phyloP scores from a whole-genome alignment of 2,113 vertebrate species.

The Pseudolaguvia tuberculata region DNA sequence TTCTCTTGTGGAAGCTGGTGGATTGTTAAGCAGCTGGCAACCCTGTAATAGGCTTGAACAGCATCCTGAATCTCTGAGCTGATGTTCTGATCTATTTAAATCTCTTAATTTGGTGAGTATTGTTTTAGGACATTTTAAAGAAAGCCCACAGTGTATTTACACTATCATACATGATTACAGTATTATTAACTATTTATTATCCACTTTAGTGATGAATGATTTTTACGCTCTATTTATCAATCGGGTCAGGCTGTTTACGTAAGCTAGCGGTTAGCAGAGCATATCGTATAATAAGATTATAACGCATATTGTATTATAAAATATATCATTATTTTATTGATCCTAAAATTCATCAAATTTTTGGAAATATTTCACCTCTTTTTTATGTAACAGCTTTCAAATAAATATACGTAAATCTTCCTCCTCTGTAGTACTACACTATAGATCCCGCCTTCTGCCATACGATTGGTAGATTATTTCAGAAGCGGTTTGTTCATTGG shows the following conservation, averaged over 20 bases:
- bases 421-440: background rate
- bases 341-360: background rate
- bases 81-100: background rate
- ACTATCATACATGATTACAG: background rate
- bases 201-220: background rate
- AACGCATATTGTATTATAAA: background rate
- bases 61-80: background rate
- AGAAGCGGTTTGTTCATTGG: background rate
- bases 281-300: too few relatives aligned
- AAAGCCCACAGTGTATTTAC: too few relatives aligned
- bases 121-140: too few relatives aligned
- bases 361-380: too few relatives aligned
- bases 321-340: background rate
- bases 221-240: constrained; percentile 2
- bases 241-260: background rate
- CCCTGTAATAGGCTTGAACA: background rate
- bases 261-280: background rate
- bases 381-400: background rate
- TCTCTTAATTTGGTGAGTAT: constrained; percentile 16
- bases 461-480: background rate
- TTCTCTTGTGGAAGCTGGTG: too few relatives aligned
- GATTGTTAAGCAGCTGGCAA: constrained; percentile 5
- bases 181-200: too few relatives aligned
- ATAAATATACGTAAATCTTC: background rate
- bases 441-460: background rate